These are phyloP conservation scores for Pterois miles DNA, from an alignment of 2,797 vertebrate genomes.

Conservation along the genomic window DNA sequence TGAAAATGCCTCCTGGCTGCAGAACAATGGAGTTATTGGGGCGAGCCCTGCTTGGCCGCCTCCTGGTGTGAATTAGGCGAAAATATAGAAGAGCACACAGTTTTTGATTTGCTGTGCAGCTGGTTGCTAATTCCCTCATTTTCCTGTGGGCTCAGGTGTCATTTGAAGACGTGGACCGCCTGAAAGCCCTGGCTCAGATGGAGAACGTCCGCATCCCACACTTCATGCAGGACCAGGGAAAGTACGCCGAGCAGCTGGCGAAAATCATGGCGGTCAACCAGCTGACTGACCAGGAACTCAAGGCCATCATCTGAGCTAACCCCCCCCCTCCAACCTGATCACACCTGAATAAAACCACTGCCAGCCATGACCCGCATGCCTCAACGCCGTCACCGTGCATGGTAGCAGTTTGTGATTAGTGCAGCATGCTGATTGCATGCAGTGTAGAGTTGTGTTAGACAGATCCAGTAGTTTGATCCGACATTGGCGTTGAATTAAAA, in stretches of 20 bases:
- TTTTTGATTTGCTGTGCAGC: not conserved
- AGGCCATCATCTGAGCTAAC: conserved; percentile 65
- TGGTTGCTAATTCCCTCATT: not conserved
- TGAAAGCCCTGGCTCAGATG: conserved; percentile 85
- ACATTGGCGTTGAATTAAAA: not conserved
- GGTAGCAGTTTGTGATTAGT: conserved; percentile 11
- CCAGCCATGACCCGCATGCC: conserved; percentile 15
- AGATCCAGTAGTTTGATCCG: not conserved
- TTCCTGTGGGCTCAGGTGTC: conserved; percentile 84
- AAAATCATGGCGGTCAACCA: conserved; percentile 95
- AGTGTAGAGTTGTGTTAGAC: conserved; percentile 3
- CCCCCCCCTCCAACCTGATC: not conserved
- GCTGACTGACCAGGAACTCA: conserved; percentile 89
- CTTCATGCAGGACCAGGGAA: conserved; percentile 89
- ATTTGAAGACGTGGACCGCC: conserved; percentile 91
- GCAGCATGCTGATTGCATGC: conserved; percentile 23
- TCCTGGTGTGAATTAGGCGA: too few relatives aligned
- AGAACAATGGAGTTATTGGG: too few relatives aligned
- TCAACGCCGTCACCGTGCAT: not conserved
- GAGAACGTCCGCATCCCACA: conserved; percentile 91
- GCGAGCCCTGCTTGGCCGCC: too few relatives aligned
- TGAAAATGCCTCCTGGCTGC: too few relatives aligned
- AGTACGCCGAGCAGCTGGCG: conserved; percentile 88
- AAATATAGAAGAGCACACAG: too few relatives aligned
- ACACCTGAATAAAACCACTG: conserved; percentile 6